phyloP scores from a whole-genome alignment of 1,140 invertebrate genomes.

The Chionoecetes opilio region DNA sequence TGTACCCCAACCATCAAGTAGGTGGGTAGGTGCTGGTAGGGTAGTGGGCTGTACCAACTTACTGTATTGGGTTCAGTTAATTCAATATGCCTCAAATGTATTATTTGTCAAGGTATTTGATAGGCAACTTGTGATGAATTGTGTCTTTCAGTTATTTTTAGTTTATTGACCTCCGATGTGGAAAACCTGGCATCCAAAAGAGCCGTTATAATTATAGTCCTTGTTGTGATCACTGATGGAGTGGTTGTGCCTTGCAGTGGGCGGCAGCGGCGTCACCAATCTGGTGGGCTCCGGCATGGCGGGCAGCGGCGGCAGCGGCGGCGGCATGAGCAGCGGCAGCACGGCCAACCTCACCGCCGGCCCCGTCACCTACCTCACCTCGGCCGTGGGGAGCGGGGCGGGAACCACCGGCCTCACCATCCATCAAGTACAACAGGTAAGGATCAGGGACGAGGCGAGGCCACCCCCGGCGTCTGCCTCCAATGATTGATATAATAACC shows the following conservation, averaged over 20 bases:
- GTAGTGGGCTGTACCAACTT: no score
- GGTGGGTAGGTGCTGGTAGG: no score
- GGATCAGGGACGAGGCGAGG: neutral
- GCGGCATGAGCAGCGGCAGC: slow-evolving; percentile 42
- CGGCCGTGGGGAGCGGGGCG: slow-evolving; percentile 59
- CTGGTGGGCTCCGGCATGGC: slow-evolving; percentile 43
- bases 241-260: slow-evolving; percentile 47
- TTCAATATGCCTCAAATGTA: no score
- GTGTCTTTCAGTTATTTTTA: no score
- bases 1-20: no score
- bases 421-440: slow-evolving; percentile 75
- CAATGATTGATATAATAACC: neutral
- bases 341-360: slow-evolving; percentile 55
- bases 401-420: slow-evolving; percentile 54
- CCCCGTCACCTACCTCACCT: slow-evolving; percentile 74
- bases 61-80: no score
- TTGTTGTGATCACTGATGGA: no score
- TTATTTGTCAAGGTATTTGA: no score
- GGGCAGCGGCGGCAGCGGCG: slow-evolving; percentile 43
- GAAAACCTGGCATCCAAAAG: no score
- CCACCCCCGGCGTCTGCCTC: neutral
- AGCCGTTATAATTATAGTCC: no score
- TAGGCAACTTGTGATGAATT: no score
- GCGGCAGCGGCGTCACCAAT: slow-evolving; percentile 60
- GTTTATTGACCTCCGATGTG: no score